Conservation (phyloP, 2,797 vertebrate genomes). For the Leuciscus waleckii region DNA sequence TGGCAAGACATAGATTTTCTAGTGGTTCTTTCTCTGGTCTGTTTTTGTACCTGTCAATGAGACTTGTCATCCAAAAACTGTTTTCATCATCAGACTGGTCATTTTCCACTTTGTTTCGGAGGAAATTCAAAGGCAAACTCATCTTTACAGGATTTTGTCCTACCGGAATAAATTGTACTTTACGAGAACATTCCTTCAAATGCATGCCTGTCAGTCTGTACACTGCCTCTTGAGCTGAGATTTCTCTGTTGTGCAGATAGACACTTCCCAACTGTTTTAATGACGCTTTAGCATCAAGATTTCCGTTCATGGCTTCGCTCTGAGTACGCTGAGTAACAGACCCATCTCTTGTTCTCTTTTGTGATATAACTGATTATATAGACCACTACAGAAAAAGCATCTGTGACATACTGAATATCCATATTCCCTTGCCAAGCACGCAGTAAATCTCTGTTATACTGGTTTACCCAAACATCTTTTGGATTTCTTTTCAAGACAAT, state of each 20-base stretch:
- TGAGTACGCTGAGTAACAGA: background rate
- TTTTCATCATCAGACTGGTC: background rate
- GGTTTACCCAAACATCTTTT: background rate
- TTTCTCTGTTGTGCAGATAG: constrained; percentile 11
- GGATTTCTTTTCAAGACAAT: background rate
- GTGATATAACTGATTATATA: background rate
- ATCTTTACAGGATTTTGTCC: constrained; percentile 16
- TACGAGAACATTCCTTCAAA: constrained; percentile 13
- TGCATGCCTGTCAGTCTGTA: constrained; percentile 24
- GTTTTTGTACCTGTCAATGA: constrained; percentile 16
- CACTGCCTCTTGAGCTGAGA: constrained; percentile 16
- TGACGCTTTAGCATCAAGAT: background rate
- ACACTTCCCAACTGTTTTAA: constrained; percentile 1
- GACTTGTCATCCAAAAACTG: background rate
- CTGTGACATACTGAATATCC: constrained; percentile 13
- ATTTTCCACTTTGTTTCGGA: background rate
- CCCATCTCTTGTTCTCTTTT: constrained; percentile 22
- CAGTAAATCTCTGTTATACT: background rate
- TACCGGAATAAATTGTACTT: background rate
- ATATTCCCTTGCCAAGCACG: constrained; percentile 1
- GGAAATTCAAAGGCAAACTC: constrained; percentile 3
- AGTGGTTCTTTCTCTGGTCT: background rate
- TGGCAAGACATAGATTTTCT: background rate
- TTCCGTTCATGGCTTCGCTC: background rate
- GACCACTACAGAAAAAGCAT: constrained; percentile 9